Base-by-base conservation (phyloP, 2,113 vertebrate species). In the Tragelaphus strepsiceros region DNA sequence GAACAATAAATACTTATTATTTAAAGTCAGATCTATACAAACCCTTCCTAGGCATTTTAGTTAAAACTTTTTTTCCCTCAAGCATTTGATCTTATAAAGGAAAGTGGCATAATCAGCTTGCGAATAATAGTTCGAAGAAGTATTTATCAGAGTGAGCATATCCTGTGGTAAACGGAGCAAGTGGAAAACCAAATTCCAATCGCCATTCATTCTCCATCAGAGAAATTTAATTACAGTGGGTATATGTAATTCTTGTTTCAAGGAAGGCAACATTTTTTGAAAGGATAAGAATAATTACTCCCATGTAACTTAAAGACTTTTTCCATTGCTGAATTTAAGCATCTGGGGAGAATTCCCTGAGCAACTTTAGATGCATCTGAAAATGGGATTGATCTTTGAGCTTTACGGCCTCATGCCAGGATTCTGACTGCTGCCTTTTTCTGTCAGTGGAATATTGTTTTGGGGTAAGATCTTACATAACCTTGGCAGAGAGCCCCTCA, bases 211-310 rank as follows among this genome's bases (percentile, higher is more conserved):
- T 98, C 97, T 97, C 96, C 92, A 98, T 97, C 91, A 97, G 94
- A 98, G 94, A 98, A 97, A 97, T 87, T 96, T 91, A 97, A 94
- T 98, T 92, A 96, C 7, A 96, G 90, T 95, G 94, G 80, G 39
- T 92, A 90, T 98, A 78, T 95, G 91, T 95, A 97, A 96, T 97
- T 94, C 64, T 95, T 93, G 97, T 98, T 98, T 98, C 94, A 98
- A 98, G 98, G 98, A 98, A 98, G 98, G 94, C 97, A 98, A 96
- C 94, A 96, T 96, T 98, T 98, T 98, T 94, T 98, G 91, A 97
- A 97, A 98, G 98, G 92, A 96, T 96, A 98, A 98, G 97, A 96
- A 97, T 92, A 97, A 81, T 96, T 82, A 90, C 87, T 94, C 80
- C n/a, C 84, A 98, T 98, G 97, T 97, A 97, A 98, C 96, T 97